Evolutionary conservation across 1,140 invertebrate species (phyloP).

Genomic region (Ephestia elutella): DNA sequence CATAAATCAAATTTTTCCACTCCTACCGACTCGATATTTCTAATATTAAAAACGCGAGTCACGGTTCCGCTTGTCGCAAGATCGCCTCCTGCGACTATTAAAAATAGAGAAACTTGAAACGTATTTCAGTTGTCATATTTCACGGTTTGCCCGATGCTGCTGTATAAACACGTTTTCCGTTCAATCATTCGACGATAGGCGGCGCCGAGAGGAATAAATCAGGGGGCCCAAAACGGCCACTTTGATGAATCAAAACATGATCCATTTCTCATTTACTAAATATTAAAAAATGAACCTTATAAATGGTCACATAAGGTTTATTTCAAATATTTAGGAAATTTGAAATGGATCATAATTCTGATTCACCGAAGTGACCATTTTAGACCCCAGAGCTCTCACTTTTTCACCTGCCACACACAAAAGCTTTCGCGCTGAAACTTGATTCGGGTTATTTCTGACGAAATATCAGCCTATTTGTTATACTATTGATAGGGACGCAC

Average conservation of each 20-base stretch:
- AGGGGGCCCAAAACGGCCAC: no score
- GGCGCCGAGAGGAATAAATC: slow-evolving; percentile 71
- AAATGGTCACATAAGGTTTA: no score
- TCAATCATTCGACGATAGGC: slow-evolving; percentile 68
- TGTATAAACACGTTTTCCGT: slow-evolving; percentile 65
- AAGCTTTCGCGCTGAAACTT: slow-evolving; percentile 71
- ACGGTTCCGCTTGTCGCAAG: slow-evolving; percentile 33
- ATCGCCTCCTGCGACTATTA: slow-evolving; percentile 42
- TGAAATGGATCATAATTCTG: no score
- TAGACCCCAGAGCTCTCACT: slow-evolving; percentile 66
- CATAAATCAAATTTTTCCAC: slow-evolving; percentile 63
- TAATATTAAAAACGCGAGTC: slow-evolving; percentile 51
- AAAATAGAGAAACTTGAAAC: slow-evolving; percentile 41
- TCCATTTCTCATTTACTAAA: no score
- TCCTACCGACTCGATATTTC: slow-evolving; percentile 45
- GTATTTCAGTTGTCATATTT: slow-evolving; percentile 65
- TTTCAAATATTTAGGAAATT: no score
- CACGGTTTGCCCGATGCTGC: slow-evolving; percentile 52
- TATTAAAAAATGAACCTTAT: no score
- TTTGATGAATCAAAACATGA: no score
- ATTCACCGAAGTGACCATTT: no score
- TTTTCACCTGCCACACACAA: slow-evolving; percentile 74
- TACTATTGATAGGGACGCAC: slow-evolving; percentile 70
- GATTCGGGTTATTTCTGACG: slow-evolving; percentile 73
- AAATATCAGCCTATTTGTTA: slow-evolving; percentile 74